Conservation (phyloP, 2,113 vertebrate species). For the Trematocara marginatum region DNA sequence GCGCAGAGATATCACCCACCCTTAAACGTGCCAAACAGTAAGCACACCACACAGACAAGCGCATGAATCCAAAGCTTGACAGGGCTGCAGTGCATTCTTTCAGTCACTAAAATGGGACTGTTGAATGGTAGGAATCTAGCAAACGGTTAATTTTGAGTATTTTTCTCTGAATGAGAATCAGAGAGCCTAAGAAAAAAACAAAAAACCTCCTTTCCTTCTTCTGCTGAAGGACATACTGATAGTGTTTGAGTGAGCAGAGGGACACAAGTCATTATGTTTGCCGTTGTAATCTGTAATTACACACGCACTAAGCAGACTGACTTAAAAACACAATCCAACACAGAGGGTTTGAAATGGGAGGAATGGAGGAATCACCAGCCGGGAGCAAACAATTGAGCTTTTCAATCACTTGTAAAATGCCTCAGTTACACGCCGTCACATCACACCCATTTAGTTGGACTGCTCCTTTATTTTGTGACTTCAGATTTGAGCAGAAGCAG, state of each 20-base stretch:
- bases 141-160: neutral
- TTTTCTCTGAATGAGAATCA: neutral
- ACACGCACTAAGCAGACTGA: constrained; percentile 1
- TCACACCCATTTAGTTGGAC: neutral
- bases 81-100: neutral
- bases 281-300: constrained; percentile 25
- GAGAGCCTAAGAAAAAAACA: neutral
- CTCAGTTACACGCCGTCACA: neutral
- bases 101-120: neutral
- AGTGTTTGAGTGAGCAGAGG: neutral
- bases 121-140: neutral
- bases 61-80: neutral
- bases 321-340: constrained; percentile 45
- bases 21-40: neutral
- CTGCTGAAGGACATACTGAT: neutral
- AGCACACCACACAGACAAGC: neutral
- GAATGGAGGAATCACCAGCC: neutral
- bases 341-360: constrained; percentile 1
- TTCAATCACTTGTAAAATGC: neutral
- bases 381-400: neutral
- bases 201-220: neutral
- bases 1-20: neutral
- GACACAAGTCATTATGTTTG: constrained; percentile 5
- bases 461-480: constrained; percentile 17
- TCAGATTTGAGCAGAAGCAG: neutral